Percentiles rank a stretch among this genome's conserved stretches.
These are phyloP conservation scores for Pherbina coryleti DNA, from an alignment of 2,888 invertebrate species.

Conservation along the genomic window DNA sequence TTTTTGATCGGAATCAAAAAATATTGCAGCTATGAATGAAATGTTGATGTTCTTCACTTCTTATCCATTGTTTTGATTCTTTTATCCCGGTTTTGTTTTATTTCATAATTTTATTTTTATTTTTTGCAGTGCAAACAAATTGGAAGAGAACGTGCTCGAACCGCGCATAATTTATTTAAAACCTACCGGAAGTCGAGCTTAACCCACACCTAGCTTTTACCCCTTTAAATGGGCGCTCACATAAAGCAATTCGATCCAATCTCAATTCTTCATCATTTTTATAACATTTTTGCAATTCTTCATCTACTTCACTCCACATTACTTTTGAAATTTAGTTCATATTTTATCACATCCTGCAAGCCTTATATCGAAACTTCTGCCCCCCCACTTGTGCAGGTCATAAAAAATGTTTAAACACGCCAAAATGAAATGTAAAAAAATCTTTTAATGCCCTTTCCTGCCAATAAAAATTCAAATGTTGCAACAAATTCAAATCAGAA, in stretches of 20 bases:
- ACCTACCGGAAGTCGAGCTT: not conserved
- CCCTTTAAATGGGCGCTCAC: not conserved
- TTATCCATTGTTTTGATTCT: not conserved
- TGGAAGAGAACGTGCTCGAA: conserved; percentile 25
- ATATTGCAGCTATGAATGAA: conserved; percentile 22
- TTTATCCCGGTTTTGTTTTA: not conserved
- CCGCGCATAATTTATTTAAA: conserved; percentile 32
- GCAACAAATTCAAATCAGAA: not conserved
- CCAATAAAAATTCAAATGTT: conserved; percentile 15
- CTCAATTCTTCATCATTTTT: not conserved
- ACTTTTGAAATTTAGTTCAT: conserved; percentile 1
- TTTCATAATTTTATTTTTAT: not conserved
- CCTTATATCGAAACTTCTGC: not conserved
- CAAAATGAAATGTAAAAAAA: not conserved
- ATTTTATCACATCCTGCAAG: not conserved
- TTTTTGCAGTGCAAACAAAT: conserved; percentile 10
- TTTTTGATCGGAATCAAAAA: conserved; percentile 9
- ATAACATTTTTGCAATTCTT: not conserved
- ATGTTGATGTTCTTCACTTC: not conserved
- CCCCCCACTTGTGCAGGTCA: not conserved
- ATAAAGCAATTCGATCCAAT: not conserved
- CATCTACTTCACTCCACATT: not conserved
- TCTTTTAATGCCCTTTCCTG: not conserved
- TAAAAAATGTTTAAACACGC: not conserved
- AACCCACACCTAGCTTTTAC: not conserved